These are phyloP conservation scores for Hemithea aestivaria DNA, from an alignment of 2,888 invertebrate species.

Conservation along the genomic window DNA sequence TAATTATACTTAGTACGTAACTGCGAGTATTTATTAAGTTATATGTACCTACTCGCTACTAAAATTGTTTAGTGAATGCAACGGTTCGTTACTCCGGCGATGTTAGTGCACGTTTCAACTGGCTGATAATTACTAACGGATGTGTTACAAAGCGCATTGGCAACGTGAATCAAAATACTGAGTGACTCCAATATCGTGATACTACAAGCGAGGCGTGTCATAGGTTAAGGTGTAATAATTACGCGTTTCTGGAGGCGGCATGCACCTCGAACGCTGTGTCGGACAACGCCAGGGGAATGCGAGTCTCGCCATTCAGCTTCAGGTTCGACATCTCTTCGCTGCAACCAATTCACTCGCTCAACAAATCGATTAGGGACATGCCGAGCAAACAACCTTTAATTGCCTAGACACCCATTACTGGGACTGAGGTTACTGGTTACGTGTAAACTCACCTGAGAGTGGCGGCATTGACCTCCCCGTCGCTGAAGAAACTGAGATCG, in stretches of 20 bases:
- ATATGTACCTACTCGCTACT: too few species aligned
- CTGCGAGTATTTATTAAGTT: too few species aligned
- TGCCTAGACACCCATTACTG: not conserved
- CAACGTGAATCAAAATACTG: constrained; percentile 11
- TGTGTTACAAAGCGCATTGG: constrained; percentile 6
- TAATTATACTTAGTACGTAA: too few species aligned
- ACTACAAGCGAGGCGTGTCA: constrained; percentile 45
- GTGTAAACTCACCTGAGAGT: constrained; percentile 70
- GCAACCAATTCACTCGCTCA: constrained; percentile 44
- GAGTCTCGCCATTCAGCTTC: constrained; percentile 72
- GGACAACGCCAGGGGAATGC: constrained; percentile 73
- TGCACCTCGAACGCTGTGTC: constrained; percentile 77
- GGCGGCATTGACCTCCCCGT: constrained; percentile 89
- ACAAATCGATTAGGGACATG: constrained; percentile 7
- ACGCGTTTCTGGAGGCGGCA: constrained; percentile 74
- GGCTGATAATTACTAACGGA: constrained; percentile 13
- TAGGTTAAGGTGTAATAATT: constrained; percentile 45
- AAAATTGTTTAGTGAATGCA: too few species aligned
- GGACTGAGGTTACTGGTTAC: not conserved
- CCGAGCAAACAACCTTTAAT: too few species aligned
- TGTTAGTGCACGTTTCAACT: not conserved
- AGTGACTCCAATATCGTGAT: constrained; percentile 22
- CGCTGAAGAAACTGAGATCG: constrained; percentile 90
- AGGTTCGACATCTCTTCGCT: constrained; percentile 77
- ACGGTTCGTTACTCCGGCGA: too few species aligned